Conservation (phyloP, 1,140 invertebrate species). For the Drosophila bifasciata region DNA sequence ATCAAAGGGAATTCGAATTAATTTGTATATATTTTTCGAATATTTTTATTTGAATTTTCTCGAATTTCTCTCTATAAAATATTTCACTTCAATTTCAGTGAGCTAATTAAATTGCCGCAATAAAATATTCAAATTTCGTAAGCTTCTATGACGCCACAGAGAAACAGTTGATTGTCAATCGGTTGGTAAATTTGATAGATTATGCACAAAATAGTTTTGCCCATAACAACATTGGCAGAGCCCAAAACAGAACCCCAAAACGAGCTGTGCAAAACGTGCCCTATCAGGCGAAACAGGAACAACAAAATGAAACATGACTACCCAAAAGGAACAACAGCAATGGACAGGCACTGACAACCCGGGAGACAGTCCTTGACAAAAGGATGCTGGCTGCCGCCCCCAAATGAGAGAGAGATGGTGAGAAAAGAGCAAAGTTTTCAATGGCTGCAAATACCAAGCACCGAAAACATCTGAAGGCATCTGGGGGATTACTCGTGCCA, state of each 20-base stretch:
- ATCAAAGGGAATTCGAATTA: no score
- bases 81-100: no score
- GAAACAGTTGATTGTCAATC: no score
- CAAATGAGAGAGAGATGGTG: constrained; percentile 10
- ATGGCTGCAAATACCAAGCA: constrained; percentile 14
- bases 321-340: no score
- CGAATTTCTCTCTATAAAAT: no score
- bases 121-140: no score
- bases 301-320: constrained; percentile 8
- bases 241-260: constrained; percentile 3
- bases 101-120: no score
- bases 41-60: no score
- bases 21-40: no score
- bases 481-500: no score
- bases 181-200: no score
- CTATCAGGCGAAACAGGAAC: constrained; percentile 31
- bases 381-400: constrained; percentile 13
- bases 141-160: no score
- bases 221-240: not conserved
- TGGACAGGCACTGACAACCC: constrained; percentile 18
- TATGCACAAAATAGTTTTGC: constrained; percentile 9
- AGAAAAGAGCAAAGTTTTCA: constrained; percentile 28
- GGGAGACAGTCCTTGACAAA: constrained; percentile 29
- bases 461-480: not conserved
- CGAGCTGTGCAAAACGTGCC: constrained; percentile 31